These are phyloP conservation scores for Sebastes fasciatus DNA, from an alignment of 2,113 vertebrate species.

Conservation along the genomic window DNA sequence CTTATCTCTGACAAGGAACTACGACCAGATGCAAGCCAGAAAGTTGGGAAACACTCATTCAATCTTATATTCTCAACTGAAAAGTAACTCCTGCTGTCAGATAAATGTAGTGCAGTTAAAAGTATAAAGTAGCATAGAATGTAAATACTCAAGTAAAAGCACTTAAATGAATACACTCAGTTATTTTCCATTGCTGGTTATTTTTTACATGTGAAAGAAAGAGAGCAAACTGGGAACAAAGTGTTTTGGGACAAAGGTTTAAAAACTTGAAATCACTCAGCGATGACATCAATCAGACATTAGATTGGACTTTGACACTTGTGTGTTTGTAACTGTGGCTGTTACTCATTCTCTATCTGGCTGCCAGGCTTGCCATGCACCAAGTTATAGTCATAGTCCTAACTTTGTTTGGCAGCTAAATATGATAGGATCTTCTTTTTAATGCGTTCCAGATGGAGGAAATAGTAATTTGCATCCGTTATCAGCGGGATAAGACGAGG, in stretches of 20 bases:
- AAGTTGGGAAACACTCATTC: too few species aligned
- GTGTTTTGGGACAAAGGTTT: background rate
- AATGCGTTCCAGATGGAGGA: constrained; percentile 55
- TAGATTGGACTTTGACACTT: background rate
- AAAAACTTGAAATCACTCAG: background rate
- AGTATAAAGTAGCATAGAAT: background rate
- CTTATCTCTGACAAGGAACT: background rate
- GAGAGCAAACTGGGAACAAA: background rate
- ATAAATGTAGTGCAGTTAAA: background rate
- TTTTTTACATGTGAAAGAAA: background rate
- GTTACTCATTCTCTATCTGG: background rate
- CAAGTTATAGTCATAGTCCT: constrained; percentile 25
- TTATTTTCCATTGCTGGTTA: background rate
- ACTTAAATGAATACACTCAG: background rate
- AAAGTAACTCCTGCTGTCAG: background rate
- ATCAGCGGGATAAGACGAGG: constrained; percentile 30
- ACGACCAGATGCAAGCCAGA: background rate
- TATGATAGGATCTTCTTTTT: constrained; percentile 46
- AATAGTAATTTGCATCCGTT: constrained; percentile 57
- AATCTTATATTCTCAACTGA: too few species aligned
- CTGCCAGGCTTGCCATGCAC: background rate
- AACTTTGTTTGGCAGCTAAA: constrained; percentile 61
- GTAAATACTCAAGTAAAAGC: background rate
- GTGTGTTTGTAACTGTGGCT: too few species aligned
- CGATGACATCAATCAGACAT: background rate